These are phyloP conservation scores for Mesoclemmys tuberculata DNA, from an alignment of 2,113 vertebrate species.

Conservation along the genomic window DNA sequence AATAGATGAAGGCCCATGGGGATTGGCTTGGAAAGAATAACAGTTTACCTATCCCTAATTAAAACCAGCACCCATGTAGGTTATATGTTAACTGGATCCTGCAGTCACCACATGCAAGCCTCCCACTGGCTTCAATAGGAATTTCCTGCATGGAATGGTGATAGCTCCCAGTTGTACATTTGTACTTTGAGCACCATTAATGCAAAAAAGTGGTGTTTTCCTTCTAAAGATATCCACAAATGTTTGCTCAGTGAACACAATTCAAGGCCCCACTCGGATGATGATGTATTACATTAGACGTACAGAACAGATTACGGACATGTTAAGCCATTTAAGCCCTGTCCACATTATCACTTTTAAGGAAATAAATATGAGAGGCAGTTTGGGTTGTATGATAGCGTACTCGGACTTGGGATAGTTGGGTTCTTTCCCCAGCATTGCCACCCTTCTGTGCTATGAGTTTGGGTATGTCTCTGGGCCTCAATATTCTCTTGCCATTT, in stretches of 20 bases:
- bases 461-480: not conserved
- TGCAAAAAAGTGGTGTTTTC: not conserved
- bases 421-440: not conserved
- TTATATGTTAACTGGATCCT: not conserved
- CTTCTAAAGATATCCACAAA: not conserved
- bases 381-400: not conserved
- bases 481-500: not conserved
- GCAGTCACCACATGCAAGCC: conserved; percentile 6
- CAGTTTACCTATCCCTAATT: rapidly evolving
- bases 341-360: not conserved
- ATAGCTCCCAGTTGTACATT: not conserved
- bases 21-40: not conserved
- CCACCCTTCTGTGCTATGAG: not conserved
- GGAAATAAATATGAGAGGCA: not conserved
- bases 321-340: not conserved
- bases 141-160: not conserved
- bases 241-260: not conserved
- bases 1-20: not conserved
- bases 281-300: not conserved
- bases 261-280: not conserved
- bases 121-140: not conserved
- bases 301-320: not conserved
- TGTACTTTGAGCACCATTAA: not conserved
- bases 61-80: not conserved
- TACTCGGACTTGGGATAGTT: not conserved